These are phyloP conservation scores for Excalfactoria chinensis DNA, from an alignment of 2,113 vertebrate species.

Conservation along the genomic window DNA sequence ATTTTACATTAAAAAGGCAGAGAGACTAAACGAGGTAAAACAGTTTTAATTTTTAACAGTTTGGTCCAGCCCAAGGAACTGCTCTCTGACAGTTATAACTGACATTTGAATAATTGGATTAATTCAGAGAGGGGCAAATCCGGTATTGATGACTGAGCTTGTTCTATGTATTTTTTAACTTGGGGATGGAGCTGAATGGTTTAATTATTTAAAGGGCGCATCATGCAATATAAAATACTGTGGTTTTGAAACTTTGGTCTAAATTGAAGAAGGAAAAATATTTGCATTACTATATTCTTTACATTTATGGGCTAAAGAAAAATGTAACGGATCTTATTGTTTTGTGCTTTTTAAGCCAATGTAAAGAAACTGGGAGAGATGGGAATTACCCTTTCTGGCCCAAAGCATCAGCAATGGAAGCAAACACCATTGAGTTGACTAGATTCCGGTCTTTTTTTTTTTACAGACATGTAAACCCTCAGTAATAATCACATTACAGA, in stretches of 20 bases:
- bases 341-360: neutral
- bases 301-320: neutral
- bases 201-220: constrained; percentile 85
- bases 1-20: constrained; percentile 91
- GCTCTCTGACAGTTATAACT: constrained; percentile 89
- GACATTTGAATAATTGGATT: constrained; percentile 96
- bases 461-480: neutral
- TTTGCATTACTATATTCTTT: constrained; percentile 38
- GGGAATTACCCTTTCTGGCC: neutral
- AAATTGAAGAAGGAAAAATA: constrained; percentile 39
- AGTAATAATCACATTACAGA: neutral
- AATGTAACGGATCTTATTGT: neutral
- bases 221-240: constrained; percentile 77
- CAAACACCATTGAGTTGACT: neutral
- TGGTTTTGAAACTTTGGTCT: constrained; percentile 27
- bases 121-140: constrained; percentile 86
- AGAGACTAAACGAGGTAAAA: constrained; percentile 90
- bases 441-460: neutral
- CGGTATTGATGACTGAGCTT: constrained; percentile 78
- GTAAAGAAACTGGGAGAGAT: neutral
- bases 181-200: constrained; percentile 74
- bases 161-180: constrained; percentile 71
- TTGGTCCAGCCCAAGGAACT: constrained; percentile 83
- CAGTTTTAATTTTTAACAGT: constrained; percentile 89
- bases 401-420: constrained; percentile 1